Evolutionary conservation across 2,888 invertebrate genomes (phyloP).

Genomic region (Syrphus vitripennis): DNA sequence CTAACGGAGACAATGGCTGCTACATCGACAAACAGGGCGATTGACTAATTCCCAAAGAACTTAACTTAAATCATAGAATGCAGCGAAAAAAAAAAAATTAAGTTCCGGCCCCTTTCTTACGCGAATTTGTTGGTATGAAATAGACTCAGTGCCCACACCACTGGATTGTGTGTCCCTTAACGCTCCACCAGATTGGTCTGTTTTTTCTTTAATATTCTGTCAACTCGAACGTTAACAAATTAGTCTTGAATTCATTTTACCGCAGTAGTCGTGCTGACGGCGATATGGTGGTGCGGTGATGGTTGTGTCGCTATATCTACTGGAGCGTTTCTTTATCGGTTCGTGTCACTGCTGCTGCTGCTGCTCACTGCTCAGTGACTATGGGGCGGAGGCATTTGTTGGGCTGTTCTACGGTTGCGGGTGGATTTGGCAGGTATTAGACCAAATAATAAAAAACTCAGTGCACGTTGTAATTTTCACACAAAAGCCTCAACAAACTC

Average conservation of each 20-base stretch:
- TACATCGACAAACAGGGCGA: background rate
- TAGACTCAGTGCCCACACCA: background rate
- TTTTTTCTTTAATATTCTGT: slow-evolving; percentile 45
- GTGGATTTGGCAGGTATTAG: slow-evolving; percentile 30
- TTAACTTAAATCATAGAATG: slow-evolving; percentile 15
- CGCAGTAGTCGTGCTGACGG: background rate
- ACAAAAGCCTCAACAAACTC: slow-evolving; percentile 41
- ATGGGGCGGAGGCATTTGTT: slow-evolving; percentile 4
- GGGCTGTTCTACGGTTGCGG: background rate
- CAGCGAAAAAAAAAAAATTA: background rate
- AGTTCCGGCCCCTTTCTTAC: slow-evolving; percentile 18
- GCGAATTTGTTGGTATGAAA: background rate
- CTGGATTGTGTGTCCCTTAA: slow-evolving; percentile 37
- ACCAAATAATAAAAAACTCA: slow-evolving; percentile 45
- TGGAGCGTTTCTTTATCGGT: slow-evolving; percentile 22
- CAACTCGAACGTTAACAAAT: slow-evolving; percentile 49
- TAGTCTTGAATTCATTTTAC: slow-evolving; percentile 37
- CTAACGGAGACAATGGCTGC: background rate
- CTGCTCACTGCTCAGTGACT: background rate
- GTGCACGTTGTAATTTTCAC: slow-evolving; percentile 53
- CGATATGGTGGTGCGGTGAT: background rate
- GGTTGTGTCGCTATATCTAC: background rate
- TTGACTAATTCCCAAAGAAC: slow-evolving; percentile 17
- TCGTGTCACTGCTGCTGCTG: slow-evolving; percentile 13
- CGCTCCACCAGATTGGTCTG: slow-evolving; percentile 24